Evolutionary conservation across 2,888 invertebrate species (phyloP).

Genomic region (Plutella xylostella): DNA sequence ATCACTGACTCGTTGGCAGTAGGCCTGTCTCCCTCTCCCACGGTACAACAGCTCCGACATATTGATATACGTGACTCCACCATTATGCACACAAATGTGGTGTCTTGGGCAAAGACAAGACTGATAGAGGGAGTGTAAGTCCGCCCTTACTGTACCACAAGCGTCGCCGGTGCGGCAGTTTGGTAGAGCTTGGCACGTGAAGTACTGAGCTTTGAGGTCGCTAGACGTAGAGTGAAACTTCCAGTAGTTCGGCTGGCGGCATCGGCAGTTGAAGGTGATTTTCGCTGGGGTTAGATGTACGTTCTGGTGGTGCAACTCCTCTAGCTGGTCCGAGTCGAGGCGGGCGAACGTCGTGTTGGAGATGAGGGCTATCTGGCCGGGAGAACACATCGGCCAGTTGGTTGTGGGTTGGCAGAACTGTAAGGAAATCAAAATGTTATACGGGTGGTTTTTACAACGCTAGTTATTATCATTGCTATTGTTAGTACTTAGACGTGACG

Average conservation of each 20-base stretch:
- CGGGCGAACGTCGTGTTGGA: constrained; percentile 36
- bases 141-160: constrained; percentile 72
- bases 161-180: constrained; percentile 66
- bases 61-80: constrained; percentile 45
- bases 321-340: constrained; percentile 50
- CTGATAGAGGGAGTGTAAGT: constrained; percentile 71
- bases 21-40: constrained; percentile 68
- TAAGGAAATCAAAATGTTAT: too few relatives aligned
- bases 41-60: constrained; percentile 68
- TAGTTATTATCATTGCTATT: too few relatives aligned
- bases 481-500: too few relatives aligned
- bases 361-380: constrained; percentile 39
- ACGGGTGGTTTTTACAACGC: too few relatives aligned
- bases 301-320: constrained; percentile 44
- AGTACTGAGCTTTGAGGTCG: constrained; percentile 28
- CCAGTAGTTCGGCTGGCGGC: constrained; percentile 66
- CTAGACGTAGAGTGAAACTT: constrained; percentile 34
- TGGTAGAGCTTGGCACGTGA: constrained; percentile 60
- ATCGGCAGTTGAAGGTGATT: constrained; percentile 58
- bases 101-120: constrained; percentile 72
- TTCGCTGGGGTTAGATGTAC: constrained; percentile 49
- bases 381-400: constrained; percentile 43
- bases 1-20: constrained; percentile 49
- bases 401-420: constrained; percentile 65
- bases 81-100: constrained; percentile 69